Conservation (phyloP, 2,113 vertebrate genomes). For the Orthonyx spaldingii region DNA sequence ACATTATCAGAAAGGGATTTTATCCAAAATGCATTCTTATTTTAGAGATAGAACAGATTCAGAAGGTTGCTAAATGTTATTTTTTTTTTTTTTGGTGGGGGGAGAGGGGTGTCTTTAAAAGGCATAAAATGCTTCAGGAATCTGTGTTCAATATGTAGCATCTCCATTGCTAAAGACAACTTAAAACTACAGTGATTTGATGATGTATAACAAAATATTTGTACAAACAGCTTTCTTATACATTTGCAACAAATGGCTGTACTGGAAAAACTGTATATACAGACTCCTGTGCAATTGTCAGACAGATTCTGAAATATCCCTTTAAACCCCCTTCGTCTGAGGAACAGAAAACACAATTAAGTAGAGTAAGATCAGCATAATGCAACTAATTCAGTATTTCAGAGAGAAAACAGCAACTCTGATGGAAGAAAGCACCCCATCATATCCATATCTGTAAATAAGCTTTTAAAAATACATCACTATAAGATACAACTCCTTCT, state of each 20-base stretch:
- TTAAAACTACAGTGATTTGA: neutral
- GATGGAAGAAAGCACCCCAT: neutral
- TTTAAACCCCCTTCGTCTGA: neutral
- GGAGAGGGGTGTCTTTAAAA: fast-evolving
- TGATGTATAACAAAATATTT: neutral
- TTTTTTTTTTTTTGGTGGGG: neutral
- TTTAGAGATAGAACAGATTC: neutral
- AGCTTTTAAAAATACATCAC: neutral
- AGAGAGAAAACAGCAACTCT: neutral
- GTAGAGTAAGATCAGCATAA: neutral
- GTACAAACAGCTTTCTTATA: neutral
- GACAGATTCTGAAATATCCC: neutral
- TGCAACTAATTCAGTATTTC: neutral
- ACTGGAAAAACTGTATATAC: neutral
- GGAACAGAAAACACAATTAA: neutral
- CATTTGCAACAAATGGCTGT: neutral
- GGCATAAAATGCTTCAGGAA: neutral
- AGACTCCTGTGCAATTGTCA: neutral
- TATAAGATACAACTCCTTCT: neutral
- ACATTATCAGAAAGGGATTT: neutral
- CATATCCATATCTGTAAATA: neutral
- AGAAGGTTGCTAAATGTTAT: neutral
- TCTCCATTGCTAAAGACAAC: neutral
- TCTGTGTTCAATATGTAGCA: neutral
- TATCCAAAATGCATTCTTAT: neutral